Conservation (phyloP, 2,797 vertebrate genomes). For the Tenualosa thibaudeaui region DNA sequence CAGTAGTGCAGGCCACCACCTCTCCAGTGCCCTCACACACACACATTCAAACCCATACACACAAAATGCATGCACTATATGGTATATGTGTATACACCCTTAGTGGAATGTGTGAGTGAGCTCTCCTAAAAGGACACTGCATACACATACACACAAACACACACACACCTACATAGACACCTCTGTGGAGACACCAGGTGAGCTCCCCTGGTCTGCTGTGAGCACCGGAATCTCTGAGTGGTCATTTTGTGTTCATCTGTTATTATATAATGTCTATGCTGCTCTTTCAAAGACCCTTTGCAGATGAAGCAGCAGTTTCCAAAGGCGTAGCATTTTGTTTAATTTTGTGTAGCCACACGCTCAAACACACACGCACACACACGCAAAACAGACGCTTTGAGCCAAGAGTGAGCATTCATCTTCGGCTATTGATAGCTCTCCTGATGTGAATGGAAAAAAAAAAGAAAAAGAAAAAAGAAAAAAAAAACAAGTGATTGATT, state of each 20-base stretch:
- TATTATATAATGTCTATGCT: conserved; percentile 12
- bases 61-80: too few species aligned
- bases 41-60: too few species aligned
- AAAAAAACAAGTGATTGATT: conserved; percentile 57
- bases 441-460: conserved; percentile 11
- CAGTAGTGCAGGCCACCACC: too few species aligned
- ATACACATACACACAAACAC: neutral
- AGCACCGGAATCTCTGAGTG: neutral
- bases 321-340: neutral
- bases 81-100: too few species aligned
- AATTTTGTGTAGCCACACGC: neutral
- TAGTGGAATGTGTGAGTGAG: too few species aligned
- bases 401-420: conserved; percentile 16
- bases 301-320: conserved; percentile 22
- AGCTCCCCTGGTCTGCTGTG: neutral
- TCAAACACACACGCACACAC: neutral
- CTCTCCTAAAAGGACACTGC: neutral
- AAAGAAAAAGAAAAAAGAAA: neutral
- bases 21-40: too few species aligned
- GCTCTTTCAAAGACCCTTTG: conserved; percentile 17
- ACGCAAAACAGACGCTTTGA: neutral
- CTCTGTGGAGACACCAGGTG: neutral
- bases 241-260: conserved; percentile 6
- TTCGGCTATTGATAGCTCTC: conserved; percentile 17
- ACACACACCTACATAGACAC: neutral